phyloP scores from a whole-genome alignment of 2,113 vertebrate species.

The Apteryx mantelli region DNA sequence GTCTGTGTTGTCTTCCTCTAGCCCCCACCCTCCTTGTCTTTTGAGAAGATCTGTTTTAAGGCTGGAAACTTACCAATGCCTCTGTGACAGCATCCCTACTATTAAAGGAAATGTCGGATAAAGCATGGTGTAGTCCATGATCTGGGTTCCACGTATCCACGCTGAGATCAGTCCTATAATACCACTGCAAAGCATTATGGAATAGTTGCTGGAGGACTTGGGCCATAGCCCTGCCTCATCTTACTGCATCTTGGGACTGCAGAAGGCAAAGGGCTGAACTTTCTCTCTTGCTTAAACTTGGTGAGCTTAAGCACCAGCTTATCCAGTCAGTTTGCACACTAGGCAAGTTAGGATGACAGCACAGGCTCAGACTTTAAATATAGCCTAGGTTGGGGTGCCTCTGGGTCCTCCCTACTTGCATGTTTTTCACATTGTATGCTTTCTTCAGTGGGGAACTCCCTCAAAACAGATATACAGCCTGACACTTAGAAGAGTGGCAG shows the following conservation, averaged over 20 bases:
- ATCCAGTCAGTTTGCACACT: neutral
- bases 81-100: neutral
- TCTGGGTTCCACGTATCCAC: rapidly evolving
- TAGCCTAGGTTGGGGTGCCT: neutral
- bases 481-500: neutral
- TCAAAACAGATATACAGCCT: conserved; percentile 24
- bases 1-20: neutral
- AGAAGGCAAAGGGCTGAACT: neutral
- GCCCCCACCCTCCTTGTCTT: neutral
- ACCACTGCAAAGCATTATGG: neutral
- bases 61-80: neutral
- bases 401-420: neutral
- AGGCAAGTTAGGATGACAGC: neutral
- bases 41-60: neutral
- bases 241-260: neutral
- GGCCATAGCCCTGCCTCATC: neutral
- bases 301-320: neutral
- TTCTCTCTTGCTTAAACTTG: neutral
- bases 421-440: neutral
- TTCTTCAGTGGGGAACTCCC: neutral
- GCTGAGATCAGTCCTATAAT: rapidly evolving
- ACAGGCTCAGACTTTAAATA: neutral
- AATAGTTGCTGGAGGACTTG: neutral
- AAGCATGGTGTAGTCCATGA: rapidly evolving
- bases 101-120: neutral